Evolutionary conservation across 30 jellyfish, hydroid and myxozoan species (phyloP).

Genomic region (Chrysaora quinquecirrha): DNA sequence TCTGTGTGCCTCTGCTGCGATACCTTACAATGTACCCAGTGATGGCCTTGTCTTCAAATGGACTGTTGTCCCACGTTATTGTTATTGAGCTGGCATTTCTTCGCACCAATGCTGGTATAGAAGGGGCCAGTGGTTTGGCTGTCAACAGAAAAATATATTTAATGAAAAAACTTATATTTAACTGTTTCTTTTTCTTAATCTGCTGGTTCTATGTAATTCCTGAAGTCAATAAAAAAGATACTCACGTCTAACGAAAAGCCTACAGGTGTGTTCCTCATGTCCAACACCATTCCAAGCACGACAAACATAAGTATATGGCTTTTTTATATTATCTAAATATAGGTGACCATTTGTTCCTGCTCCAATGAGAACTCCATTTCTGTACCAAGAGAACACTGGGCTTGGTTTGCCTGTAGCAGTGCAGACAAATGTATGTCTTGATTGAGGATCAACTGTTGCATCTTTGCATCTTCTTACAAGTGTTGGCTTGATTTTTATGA

Average conservation of each 20-base stretch:
- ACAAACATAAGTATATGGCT: slow-evolving; percentile 65
- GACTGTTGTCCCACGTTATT: slow-evolving; percentile 45
- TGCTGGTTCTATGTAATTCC: no score
- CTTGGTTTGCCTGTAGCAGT: slow-evolving; percentile 77
- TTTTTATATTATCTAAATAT: slow-evolving; percentile 1
- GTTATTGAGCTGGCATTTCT: slow-evolving; percentile 57
- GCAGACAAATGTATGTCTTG: slow-evolving; percentile 41
- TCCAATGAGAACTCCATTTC: slow-evolving; percentile 52
- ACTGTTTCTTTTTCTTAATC: no score
- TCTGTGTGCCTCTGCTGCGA: slow-evolving; percentile 32
- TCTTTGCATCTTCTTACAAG: slow-evolving; percentile 47
- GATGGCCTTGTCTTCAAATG: slow-evolving; percentile 28
- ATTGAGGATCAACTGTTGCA: slow-evolving; percentile 57
- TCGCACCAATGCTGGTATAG: slow-evolving; percentile 34
- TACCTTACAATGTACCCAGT: slow-evolving; percentile 58
- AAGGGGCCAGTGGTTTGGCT: slow-evolving; percentile 75
- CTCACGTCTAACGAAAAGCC: slow-evolving; percentile 77
- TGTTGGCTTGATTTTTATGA: slow-evolving; percentile 68
- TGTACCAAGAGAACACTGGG: slow-evolving; percentile 68
- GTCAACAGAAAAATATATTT: not conserved
- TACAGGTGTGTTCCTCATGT: slow-evolving; percentile 52
- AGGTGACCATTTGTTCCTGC: slow-evolving; percentile 64
- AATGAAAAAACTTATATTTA: no score
- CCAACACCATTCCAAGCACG: slow-evolving; percentile 83
- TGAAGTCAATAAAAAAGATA: not conserved